Conservation (phyloP, 2,797 vertebrate species). For the Mionectes olivaceus region DNA sequence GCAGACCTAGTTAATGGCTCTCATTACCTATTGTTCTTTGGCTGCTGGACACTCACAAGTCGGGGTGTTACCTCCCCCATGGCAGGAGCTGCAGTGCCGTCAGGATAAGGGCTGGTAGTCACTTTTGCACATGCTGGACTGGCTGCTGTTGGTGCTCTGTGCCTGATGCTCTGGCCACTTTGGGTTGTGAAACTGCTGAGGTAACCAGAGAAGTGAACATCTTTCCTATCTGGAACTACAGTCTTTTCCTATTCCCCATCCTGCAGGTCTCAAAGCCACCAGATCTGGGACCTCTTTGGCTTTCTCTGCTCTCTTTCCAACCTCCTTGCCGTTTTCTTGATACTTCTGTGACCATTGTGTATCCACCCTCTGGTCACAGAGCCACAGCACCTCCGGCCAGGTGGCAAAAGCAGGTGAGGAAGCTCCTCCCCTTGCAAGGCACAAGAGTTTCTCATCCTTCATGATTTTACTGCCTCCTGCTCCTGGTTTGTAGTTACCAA, state of each 20-base stretch:
- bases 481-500: not conserved
- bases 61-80: rapidly evolving
- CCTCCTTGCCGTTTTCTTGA: not conserved
- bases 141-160: not conserved
- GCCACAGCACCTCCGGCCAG: not conserved
- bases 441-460: not conserved
- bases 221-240: not conserved
- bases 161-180: not conserved
- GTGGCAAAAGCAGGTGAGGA: not conserved
- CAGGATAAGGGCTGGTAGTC: not conserved
- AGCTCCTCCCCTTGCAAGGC: not conserved
- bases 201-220: not conserved
- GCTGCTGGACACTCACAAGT: not conserved
- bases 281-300: not conserved
- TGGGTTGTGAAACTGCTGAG: not conserved
- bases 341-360: not conserved
- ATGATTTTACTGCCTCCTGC: not conserved
- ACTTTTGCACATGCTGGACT: not conserved
- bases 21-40: not conserved
- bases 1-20: not conserved
- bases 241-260: not conserved
- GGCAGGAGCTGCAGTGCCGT: not conserved
- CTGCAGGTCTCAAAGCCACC: not conserved
- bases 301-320: not conserved
- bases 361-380: not conserved